These are phyloP conservation scores for Nemotelus pantherinus DNA, from an alignment of 2,888 invertebrate species.

Conservation along the genomic window DNA sequence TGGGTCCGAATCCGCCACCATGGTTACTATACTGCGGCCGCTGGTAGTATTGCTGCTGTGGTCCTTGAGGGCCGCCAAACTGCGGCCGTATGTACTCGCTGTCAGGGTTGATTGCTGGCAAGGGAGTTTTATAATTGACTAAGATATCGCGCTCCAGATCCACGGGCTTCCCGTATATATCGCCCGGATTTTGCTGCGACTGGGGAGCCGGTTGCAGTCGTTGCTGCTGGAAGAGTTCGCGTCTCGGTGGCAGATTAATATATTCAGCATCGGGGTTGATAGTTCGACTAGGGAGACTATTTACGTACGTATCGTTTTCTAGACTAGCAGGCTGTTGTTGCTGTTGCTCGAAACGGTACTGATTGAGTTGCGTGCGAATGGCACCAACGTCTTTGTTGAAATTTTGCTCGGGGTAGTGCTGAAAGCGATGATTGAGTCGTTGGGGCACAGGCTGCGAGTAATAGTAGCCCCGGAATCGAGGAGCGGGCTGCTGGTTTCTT, in stretches of 20 bases:
- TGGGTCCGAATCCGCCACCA: constrained; percentile 51
- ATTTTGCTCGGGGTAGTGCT: constrained; percentile 48
- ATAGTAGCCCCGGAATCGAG: constrained; percentile 59
- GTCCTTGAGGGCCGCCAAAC: constrained; percentile 50
- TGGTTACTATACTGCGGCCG: constrained; percentile 47
- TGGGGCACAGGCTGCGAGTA: constrained; percentile 53
- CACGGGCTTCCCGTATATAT: constrained; percentile 55
- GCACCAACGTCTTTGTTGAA: constrained; percentile 50
- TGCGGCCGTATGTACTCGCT: constrained; percentile 67
- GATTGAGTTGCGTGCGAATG: constrained; percentile 50
- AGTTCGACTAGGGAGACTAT: constrained; percentile 72
- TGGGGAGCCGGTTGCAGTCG: constrained; percentile 64
- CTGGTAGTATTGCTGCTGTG: constrained; percentile 48
- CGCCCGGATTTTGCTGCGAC: constrained; percentile 56
- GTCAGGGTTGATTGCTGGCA: constrained; percentile 75
- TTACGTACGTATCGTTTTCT: constrained; percentile 73
- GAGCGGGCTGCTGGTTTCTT: constrained; percentile 32
- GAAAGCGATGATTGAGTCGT: constrained; percentile 58
- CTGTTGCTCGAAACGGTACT: constrained; percentile 53
- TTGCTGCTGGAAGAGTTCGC: constrained; percentile 66
- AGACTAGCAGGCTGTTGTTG: constrained; percentile 71
- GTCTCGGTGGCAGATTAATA: constrained; percentile 59
- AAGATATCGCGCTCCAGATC: constrained; percentile 74
- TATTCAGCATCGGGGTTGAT: constrained; percentile 75
- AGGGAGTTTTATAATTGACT: constrained; percentile 75